These are phyloP conservation scores for Drosophila buzzatii DNA, from an alignment of 2,888 invertebrate species.

Conservation along the genomic window DNA sequence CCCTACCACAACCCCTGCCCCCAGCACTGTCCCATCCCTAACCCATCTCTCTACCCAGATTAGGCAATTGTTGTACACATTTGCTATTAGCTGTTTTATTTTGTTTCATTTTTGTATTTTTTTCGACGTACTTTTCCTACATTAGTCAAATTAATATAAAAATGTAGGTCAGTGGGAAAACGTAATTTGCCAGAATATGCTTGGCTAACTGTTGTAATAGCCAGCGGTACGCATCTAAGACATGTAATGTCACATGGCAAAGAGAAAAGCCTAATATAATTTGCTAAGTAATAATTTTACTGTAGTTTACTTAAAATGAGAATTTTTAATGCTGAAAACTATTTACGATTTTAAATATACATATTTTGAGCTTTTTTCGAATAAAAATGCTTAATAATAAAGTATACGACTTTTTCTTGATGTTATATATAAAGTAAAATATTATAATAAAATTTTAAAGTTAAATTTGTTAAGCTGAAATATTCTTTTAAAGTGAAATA, in stretches of 20 bases:
- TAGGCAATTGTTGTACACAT: slow-evolving; percentile 60
- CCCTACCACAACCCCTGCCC: neutral
- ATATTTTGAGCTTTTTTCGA: too few relatives aligned
- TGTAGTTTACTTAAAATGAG: neutral
- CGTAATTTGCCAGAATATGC: slow-evolving; percentile 56
- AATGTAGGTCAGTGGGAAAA: slow-evolving; percentile 58
- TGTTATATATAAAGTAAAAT: too few relatives aligned
- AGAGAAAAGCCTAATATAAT: slow-evolving; percentile 2
- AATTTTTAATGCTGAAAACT: too few relatives aligned
- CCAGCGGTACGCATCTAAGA: slow-evolving; percentile 11
- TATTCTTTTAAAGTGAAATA: too few relatives aligned
- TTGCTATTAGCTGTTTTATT: slow-evolving; percentile 44
- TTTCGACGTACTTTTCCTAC: slow-evolving; percentile 47
- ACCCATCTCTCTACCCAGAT: neutral
- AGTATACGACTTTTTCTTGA: too few relatives aligned
- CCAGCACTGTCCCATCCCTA: neutral
- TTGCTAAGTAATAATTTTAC: neutral
- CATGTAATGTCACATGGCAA: neutral
- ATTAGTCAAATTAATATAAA: slow-evolving; percentile 68
- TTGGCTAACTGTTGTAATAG: slow-evolving; percentile 49
- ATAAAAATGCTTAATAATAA: too few relatives aligned
- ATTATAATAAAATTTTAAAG: too few relatives aligned
- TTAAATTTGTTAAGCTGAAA: too few relatives aligned
- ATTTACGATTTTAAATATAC: too few relatives aligned
- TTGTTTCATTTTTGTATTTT: slow-evolving; percentile 32